Conservation (phyloP, 2,888 invertebrate genomes). For the Cryptosula pallasiana region DNA sequence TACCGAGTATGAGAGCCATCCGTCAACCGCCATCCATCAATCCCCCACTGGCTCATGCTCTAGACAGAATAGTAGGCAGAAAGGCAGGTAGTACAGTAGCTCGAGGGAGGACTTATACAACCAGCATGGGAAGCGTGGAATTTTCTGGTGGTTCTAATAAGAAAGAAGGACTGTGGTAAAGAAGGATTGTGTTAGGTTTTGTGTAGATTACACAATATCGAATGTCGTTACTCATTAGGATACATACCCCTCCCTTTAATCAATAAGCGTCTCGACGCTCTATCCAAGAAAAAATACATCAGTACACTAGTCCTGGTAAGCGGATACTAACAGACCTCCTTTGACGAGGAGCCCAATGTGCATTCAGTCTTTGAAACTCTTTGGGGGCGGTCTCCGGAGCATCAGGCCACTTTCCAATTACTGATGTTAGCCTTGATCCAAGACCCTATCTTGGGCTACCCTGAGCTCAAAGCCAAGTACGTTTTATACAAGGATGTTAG, state of each 20-base stretch:
- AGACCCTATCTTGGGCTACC: too few species aligned
- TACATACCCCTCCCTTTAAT: not conserved
- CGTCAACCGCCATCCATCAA: too few species aligned
- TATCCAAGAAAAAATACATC: not conserved
- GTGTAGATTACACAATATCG: not conserved
- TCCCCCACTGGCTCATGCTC: not conserved
- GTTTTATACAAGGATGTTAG: too few species aligned
- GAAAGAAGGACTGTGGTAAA: not conserved
- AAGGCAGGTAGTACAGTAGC: not conserved
- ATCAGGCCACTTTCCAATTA: too few species aligned
- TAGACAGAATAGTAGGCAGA: not conserved
- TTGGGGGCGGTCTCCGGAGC: too few species aligned
- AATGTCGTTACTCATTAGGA: not conserved
- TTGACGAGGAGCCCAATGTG: not conserved
- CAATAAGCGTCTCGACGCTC: not conserved
- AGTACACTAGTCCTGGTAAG: not conserved
- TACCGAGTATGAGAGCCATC: too few species aligned
- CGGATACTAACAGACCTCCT: not conserved
- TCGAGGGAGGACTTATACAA: too few species aligned
- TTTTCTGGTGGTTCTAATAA: not conserved
- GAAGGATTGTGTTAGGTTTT: too few species aligned
- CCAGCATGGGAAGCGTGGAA: not conserved
- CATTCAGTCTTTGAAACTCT: not conserved
- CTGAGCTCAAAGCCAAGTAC: too few species aligned
- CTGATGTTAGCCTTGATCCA: too few species aligned